Evolutionary conservation across 2,113 vertebrate species (phyloP), one percentile per base, ranked within the genome.

Genomic region (Perca schrenkii): DNA sequence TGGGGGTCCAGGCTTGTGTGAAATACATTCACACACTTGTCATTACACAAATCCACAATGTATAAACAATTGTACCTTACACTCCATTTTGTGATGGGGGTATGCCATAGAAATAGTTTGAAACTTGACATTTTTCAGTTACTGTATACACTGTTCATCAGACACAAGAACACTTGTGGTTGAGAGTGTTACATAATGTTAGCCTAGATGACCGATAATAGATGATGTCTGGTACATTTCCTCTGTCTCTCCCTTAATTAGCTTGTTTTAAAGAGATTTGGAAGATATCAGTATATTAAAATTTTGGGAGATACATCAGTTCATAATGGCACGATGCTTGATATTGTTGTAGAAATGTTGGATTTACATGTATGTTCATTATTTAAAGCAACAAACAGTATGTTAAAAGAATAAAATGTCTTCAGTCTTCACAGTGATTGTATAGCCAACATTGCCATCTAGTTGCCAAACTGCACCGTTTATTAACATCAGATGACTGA

Each of bases 371-470:
- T 47, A 14, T 21, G 56, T 46, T 75, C 16, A 74, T 46, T 61
- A 71, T 62, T 2, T 64, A 4, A 60, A 40, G 49, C 58, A 76
- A 21, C 31, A 74, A 65, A 66, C 15, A 50, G 0, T 10, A 28
- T 3, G 13, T 63, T 16, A 25, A 36, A 67, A 47, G 2, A 54
- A 79, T n/a, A 47, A 71, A 73, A 71, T 13, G 47, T 17, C 43
- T 13, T 52, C 34, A 34, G 12, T 49, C 34, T 36, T 66, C 22
- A 54, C 66, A 57, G 36, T 72, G 17, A 72, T 80, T 91, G 65
- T 28, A 28, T 46, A 62, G 31, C 19, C 74, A 86, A 89, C 70
- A 80, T 54, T 61, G 71, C 85, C 84, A 77, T 77, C 78, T 74
- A 60, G 82, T 87, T 88, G 85, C 60, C 50, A 72, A 77, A 88